These are phyloP conservation scores for Trachops cirrhosus DNA, from an alignment of 2,797 vertebrate genomes.

Conservation along the genomic window DNA sequence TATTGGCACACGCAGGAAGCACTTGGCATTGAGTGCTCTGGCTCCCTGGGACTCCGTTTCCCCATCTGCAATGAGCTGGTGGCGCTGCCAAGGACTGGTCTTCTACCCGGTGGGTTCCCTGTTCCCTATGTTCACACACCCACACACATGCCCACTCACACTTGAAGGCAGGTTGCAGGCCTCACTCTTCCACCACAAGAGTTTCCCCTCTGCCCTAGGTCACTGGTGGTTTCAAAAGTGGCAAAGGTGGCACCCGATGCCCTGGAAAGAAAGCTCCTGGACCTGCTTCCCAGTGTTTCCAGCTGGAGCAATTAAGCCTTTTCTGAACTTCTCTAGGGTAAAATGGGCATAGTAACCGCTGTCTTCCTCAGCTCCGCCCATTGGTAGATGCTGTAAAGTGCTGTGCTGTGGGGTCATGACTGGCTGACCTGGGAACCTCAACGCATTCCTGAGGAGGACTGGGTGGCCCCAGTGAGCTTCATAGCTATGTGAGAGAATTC, in stretches of 20 bases:
- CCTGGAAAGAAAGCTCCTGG: background rate
- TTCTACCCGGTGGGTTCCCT: background rate
- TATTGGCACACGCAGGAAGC: background rate
- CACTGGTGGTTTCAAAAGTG: background rate
- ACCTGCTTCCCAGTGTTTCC: background rate
- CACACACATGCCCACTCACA: background rate
- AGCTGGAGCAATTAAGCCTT: background rate
- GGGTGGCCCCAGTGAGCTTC: background rate
- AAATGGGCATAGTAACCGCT: background rate
- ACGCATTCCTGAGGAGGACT: too few relatives aligned
- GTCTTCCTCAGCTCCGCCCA: background rate
- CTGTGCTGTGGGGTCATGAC: background rate
- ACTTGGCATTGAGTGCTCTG: background rate
- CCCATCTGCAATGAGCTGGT: background rate
- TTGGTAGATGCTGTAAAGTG: background rate
- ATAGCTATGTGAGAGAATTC: background rate
- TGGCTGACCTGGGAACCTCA: background rate
- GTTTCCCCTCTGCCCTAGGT: background rate
- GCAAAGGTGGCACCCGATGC: background rate
- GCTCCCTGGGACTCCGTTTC: background rate
- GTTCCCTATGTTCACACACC: background rate
- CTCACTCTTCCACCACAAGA: background rate
- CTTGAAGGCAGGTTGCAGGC: background rate
- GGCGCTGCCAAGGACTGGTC: background rate
- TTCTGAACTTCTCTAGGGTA: background rate